Base-by-base conservation (phyloP, 2,113 vertebrate species). In the Pandion haliaetus region DNA sequence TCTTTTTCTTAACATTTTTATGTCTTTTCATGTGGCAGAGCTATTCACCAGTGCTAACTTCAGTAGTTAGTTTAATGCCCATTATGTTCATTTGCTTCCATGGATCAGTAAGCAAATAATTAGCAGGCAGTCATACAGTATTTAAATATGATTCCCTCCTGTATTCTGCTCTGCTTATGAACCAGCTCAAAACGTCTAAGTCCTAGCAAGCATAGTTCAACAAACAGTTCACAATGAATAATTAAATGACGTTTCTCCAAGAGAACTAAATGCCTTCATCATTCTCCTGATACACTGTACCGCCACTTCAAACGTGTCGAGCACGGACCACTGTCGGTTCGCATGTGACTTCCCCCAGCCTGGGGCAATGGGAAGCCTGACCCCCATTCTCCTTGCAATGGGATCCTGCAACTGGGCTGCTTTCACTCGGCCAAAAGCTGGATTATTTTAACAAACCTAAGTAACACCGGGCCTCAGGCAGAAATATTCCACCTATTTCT, bases 261-360 rank as follows among this genome's bases (percentile, higher is more conserved):
- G 59, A 92, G 42, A 70, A 81, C 34, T 36, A 40, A 76, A 67
- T 21, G 52, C 45, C 40, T 90, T 62, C 81, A 54, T 70, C 45
- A 18, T 58, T 82, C 38, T 50, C 45, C 72, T 28, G 29, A 13
- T 3, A 36, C 25, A 25, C 25, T 12, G 28, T 2, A 21, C 6
- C 24, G 58, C 78, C 71, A 67, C 16, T 45, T 3, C 0, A 32
- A 70, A 72, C 3, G 3, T 28, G 72, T 81, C 40, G 62, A 65
- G 58, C 72, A 34, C 0, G 1, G 6, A 49, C 17, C 17, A 11
- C 61, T 0, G 0, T 20, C 0, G 0, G 2, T 66, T 67, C 21
- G 49, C 26, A 55, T 34, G 67, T 12, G 7, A 32, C 19, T 78
- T 45, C 14, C 11, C 42, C 38, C 36, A 72, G 58, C 65, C n/a